A percentile compares a stretch with the other conserved stretches of the same genome.
Conservation (phyloP, 2,113 vertebrate genomes). For the Sphyrna mokarran region DNA sequence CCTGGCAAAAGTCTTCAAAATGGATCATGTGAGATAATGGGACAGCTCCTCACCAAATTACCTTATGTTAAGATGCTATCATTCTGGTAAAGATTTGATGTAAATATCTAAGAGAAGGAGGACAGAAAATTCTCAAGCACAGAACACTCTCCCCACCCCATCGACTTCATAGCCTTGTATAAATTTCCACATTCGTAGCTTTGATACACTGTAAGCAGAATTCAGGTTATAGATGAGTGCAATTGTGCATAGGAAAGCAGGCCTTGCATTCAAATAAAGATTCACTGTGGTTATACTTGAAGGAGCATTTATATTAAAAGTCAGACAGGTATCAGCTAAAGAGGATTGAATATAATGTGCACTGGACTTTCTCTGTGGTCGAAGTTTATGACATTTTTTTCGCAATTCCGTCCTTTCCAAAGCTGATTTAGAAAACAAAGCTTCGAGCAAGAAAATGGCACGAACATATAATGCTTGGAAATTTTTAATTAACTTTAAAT, state of each 20-base stretch:
- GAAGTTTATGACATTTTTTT: background rate
- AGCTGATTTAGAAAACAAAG: background rate
- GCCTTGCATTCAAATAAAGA: background rate
- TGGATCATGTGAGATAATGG: background rate
- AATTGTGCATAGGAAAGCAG: background rate
- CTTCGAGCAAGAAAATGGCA: background rate
- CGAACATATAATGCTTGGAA: background rate
- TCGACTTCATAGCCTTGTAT: background rate
- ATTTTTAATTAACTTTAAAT: constrained; percentile 35
- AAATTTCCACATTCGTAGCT: background rate
- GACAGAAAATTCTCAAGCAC: background rate
- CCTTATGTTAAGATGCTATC: background rate
- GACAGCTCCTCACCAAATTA: background rate
- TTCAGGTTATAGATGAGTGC: background rate
- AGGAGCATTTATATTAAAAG: background rate
- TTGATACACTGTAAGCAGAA: background rate
- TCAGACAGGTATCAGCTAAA: background rate
- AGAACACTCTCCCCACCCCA: background rate
- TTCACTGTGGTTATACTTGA: background rate
- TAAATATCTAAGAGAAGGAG: background rate
- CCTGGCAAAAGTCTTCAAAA: background rate
- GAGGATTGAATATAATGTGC: too few species aligned
- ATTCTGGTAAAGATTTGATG: background rate
- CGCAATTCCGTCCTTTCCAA: background rate
- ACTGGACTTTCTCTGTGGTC: background rate